Evolutionary conservation across 2,888 invertebrate genomes (phyloP), one percentile per base, ranked within the genome.

Genomic region (Oligia fasciuncula): DNA sequence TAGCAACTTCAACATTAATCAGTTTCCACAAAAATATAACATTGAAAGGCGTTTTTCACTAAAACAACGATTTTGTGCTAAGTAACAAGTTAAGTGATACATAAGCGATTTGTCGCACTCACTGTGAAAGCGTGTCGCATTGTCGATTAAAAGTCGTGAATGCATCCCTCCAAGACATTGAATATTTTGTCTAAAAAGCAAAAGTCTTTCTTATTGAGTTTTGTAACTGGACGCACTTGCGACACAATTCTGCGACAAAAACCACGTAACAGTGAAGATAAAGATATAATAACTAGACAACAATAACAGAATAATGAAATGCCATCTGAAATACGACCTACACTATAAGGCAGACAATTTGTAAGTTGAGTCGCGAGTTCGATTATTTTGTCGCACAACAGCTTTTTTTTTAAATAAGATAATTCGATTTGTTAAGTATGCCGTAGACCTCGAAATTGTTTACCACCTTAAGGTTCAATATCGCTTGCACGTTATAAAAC

Each of bases 271-370:
- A 85, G 49, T 63, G 73, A 73, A 62, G 62, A 83, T 62, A 81
- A 62, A 73, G 17, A 80, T 68, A 83, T 73, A 76, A 76, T 76
- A 83, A 75, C 79, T 86, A 78, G 65, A 74, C 65, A 89, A 89
- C 85, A 83, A 84, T 76, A 86, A 83, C 73, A 76, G 54, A 79
- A 57, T 67, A 77, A 66, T 68, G 79, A 88, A 86, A 88, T 88
- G 85, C 85, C 83, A 81, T 73, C 71, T 77, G 62, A 83, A 75
- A 74, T 76, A 83, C 74, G 43, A 65, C 57, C 79, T 83, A 85
- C 76, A 75, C 81, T 84, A 81, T 83, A 88, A 89, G 85, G 89
- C 87, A 87, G 80, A 84, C 14, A 75, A 77, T 80, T 73, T 80
- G 49, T 72, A 73, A 82, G 81, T 68, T 60, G 68, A 66, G 85